Evolutionary conservation across 2,797 vertebrate genomes (phyloP), one percentile per base, ranked within the genome.

Genomic region (Schizothorax lantsangensis): DNA sequence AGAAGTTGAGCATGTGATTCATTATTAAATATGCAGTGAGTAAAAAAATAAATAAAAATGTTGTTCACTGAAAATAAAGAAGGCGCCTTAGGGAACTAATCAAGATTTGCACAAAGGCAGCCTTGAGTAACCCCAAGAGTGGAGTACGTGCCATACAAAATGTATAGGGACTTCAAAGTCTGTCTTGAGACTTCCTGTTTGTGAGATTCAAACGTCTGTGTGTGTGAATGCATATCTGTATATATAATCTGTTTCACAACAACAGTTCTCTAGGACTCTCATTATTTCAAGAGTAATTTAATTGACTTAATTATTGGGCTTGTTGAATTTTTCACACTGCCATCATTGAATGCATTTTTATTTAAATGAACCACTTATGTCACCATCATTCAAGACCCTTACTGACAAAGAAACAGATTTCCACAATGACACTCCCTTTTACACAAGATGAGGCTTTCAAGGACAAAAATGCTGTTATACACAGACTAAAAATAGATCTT

Each of bases 381-480:
- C 54, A 19, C 68, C 40, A 8, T 72, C 30, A 73, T 49, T 80
- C 74, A 86, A 84, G 43, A 80, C 26, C 54, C 49, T 14, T 26
- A 54, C 19, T 83, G 57, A 84, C 79, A 14, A 36, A 72, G 12
- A 83, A 45, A 73, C 14, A 72, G 54, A 86, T 49, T 71, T 59
- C 15, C 71, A 30, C 57, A 85, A n/a, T 75, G 57, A 77, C 83
- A 86, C 86, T 77, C 47, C 38, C 69, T 82, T 85, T 62, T 19
- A 88, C 79, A 23, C 79, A 23, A 62, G 26, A 84, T 62, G 47
- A 64, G 59, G 30, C n/a, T 49, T 86, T 83, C 15, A 2, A 88
- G 11, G 11, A 64, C 68, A 69, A 71, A 73, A 69, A 26, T 23
- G 52, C 23, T 57, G 14, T 40, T 33, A 78, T 30, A 54, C 59